A percentile compares a stretch with the other conserved stretches of the same genome.
Evolutionary conservation across 1,140 invertebrate genomes (phyloP).

Genomic region (Drosophila nigrodunni): DNA sequence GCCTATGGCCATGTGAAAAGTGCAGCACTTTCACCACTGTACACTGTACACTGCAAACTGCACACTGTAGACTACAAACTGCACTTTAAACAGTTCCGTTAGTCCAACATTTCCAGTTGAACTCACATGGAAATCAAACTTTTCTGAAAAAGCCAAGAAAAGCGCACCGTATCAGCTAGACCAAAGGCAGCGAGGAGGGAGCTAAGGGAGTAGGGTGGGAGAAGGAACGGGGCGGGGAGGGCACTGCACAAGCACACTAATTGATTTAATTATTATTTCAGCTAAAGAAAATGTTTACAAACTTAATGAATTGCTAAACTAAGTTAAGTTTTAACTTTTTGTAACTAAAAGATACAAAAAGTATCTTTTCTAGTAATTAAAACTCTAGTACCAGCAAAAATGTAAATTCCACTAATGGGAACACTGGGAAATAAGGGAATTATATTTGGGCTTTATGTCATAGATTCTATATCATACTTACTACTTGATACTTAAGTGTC

Average conservation of each 20-base stretch:
- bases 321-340: not conserved
- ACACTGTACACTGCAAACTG: constrained; percentile 25
- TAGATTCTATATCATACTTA: no score
- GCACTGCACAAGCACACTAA: not conserved
- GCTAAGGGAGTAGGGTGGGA: not conserved
- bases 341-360: not conserved
- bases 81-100: constrained; percentile 58
- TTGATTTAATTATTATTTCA: not conserved
- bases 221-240: not conserved
- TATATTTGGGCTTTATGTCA: no score
- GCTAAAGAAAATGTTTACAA: constrained; percentile 7
- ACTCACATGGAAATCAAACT: constrained; percentile 58
- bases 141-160: constrained; percentile 17
- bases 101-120: constrained; percentile 41
- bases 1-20: constrained; percentile 73
- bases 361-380: not conserved
- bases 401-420: no score
- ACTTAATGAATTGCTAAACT: no score
- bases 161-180: constrained; percentile 4
- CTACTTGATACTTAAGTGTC: no score
- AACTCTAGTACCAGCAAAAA: no score
- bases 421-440: no score
- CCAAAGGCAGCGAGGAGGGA: not conserved
- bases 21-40: constrained; percentile 68
- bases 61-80: no score